Conservation (phyloP, 2,797 vertebrate species). For the Acrossocheilus wenchowensis region DNA sequence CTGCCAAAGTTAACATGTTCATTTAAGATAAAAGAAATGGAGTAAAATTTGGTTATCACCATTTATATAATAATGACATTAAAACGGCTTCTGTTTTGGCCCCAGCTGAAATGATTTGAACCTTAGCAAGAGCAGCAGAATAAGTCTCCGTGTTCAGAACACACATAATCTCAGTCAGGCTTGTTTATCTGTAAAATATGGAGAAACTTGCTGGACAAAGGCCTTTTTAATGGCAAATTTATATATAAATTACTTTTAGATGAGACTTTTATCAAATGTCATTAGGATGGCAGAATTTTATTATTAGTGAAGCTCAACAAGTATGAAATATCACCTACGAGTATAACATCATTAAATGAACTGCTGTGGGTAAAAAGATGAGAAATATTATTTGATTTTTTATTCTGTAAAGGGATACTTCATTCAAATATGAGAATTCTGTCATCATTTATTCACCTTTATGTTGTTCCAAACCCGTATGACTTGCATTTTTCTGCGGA, state of each 20-base stretch:
- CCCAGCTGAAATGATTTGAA: neutral
- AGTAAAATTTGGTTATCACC: slow-evolving; percentile 1
- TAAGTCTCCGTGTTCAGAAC: neutral
- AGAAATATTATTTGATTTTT: neutral
- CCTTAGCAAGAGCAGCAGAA: neutral
- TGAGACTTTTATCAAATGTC: neutral
- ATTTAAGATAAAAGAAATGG: slow-evolving; percentile 26
- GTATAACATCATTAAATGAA: slow-evolving; percentile 4
- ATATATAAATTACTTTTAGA: slow-evolving; percentile 6
- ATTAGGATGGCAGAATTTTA: neutral
- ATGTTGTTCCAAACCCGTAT: neutral
- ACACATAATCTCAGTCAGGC: neutral
- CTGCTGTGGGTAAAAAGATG: neutral
- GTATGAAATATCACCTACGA: neutral
- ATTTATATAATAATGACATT: slow-evolving; percentile 3
- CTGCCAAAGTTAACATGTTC: slow-evolving; percentile 4
- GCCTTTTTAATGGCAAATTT: neutral
- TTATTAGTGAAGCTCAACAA: neutral
- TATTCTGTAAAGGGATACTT: neutral
- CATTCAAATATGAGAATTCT: neutral
- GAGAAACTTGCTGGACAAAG: neutral
- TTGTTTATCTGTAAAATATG: slow-evolving; percentile 3
- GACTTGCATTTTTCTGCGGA: neutral
- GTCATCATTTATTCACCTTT: neutral
- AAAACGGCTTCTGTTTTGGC: slow-evolving; percentile 15